A percentile compares a stretch with the other conserved stretches of the same genome.
Conservation (phyloP, 37 sponge, comb jelly and placozoan genomes). For the Theonella swinhoei region DNA sequence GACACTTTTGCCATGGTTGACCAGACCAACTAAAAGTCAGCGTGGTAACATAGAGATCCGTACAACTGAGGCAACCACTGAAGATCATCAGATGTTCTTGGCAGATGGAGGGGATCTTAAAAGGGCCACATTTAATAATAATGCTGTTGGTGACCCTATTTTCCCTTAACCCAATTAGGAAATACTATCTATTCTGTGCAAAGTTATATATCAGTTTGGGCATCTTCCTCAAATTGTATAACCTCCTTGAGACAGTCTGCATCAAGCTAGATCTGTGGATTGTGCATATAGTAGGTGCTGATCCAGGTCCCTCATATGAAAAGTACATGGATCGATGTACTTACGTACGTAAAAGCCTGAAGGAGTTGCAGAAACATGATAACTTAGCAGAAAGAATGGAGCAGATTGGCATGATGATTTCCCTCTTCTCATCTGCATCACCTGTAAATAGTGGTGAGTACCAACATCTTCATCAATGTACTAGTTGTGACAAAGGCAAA, state of each 20-base stretch:
- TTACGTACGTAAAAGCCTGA: too few species aligned
- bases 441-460: too few species aligned
- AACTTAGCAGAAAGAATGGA: too few species aligned
- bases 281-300: too few species aligned
- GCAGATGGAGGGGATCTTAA: not conserved
- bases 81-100: not conserved
- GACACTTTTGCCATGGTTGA: slow-evolving; percentile 32
- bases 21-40: not conserved
- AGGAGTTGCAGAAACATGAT: too few species aligned
- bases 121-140: not conserved
- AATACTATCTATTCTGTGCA: not conserved
- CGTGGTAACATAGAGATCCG: not conserved
- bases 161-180: not conserved
- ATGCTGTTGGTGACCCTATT: not conserved
- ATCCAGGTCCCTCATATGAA: too few species aligned
- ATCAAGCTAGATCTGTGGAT: too few species aligned
- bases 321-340: too few species aligned
- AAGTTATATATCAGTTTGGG: not conserved
- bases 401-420: too few species aligned
- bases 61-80: not conserved
- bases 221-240: not conserved
- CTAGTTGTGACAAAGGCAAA: too few species aligned
- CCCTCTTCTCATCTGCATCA: too few species aligned
- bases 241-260: not conserved
- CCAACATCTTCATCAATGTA: too few species aligned